phyloP scores from a whole-genome alignment of 1,140 invertebrate genomes.

The Philaenus spumarius region DNA sequence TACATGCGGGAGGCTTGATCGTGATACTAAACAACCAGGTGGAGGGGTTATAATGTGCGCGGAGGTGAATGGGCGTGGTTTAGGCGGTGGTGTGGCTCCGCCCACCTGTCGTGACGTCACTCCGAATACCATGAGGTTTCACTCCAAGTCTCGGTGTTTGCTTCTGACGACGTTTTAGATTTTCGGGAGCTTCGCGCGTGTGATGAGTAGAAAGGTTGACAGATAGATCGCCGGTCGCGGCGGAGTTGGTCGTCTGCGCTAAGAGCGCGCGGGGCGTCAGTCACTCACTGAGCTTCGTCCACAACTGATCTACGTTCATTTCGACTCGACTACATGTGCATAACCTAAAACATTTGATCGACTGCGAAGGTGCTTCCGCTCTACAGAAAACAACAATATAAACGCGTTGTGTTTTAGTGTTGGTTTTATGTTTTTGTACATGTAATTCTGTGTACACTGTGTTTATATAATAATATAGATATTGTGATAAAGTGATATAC shows the following conservation, averaged over 20 bases:
- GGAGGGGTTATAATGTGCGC: constrained; percentile 3
- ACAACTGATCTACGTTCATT: too few species aligned
- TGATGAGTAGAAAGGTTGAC: not conserved
- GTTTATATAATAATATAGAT: too few species aligned
- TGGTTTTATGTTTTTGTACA: too few species aligned
- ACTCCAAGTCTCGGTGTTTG: constrained; percentile 7
- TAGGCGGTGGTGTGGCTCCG: constrained; percentile 10
- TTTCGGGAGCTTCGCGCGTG: constrained; percentile 10
- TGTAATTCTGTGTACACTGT: too few species aligned
- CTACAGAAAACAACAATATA: too few species aligned
- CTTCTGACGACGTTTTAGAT: constrained; percentile 1
- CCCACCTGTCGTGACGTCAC: constrained; percentile 27
- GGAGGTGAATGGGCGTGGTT: constrained; percentile 8
- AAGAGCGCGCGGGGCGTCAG: constrained; percentile 5
- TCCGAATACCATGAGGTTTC: constrained; percentile 10
- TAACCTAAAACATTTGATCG: too few species aligned
- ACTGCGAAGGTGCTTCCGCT: too few species aligned
- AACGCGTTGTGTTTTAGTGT: too few species aligned
- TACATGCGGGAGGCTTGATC: constrained; percentile 12
- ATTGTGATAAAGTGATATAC: too few species aligned
- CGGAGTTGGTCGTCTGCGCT: not conserved
- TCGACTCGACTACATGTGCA: too few species aligned
- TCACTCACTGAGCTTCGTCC: not conserved
- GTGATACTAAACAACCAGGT: constrained; percentile 10
- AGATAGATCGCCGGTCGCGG: constrained; percentile 12